Base-by-base conservation (phyloP, 2,113 vertebrate genomes). In the Pituophis catenifer region DNA sequence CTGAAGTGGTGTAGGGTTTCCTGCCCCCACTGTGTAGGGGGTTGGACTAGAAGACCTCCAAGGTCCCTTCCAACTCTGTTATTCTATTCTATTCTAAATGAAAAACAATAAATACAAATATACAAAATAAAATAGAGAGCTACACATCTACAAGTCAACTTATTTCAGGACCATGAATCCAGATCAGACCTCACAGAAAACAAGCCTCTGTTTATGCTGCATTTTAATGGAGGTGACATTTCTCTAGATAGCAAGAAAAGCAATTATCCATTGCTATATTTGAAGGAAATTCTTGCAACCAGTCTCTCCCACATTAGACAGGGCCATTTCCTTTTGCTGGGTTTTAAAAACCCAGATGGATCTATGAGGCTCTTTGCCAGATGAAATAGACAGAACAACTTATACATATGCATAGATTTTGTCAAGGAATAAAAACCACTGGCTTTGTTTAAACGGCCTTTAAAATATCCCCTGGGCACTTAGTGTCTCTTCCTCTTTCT, bases 401-500 rank as follows among this genome's bases (percentile, higher is more conserved):
- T 50, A 24, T 92, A 52, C 33, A n/a, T 81, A 52, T 90, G 85
- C 70, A 48, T 86, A 50, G 6, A 58, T 29, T 59, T 75, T 21
- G 52, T 44, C 26, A 90, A 3, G 2, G 86, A 91, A 24, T 65
- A 58, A 33, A 93, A 53, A 75, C 53, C 15, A 92, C 93, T 92
- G 52, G 55, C 3, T 2, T 70, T 81, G 89, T 65, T 11, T 92
- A 89, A 19, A 9, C 0, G 70, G 59, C 19, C 90, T 95, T 87
- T 91, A 0, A 1, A 85, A 58, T 87, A 89, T 87, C 23, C 11
- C 75, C 86, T 59, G 33, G 57, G 8, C 19, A 24, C 29, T 65
- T 48, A 65, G 59, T 93, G 53, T 90, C 94, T 95, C 89, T 94
- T 94, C 92, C 92, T 93, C 93, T 93, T 93, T 95, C 95, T 95